A percentile compares a stretch with the other conserved stretches of the same genome.
Conservation (phyloP, 2,113 vertebrate species). For the Leptobrachium leishanense region DNA sequence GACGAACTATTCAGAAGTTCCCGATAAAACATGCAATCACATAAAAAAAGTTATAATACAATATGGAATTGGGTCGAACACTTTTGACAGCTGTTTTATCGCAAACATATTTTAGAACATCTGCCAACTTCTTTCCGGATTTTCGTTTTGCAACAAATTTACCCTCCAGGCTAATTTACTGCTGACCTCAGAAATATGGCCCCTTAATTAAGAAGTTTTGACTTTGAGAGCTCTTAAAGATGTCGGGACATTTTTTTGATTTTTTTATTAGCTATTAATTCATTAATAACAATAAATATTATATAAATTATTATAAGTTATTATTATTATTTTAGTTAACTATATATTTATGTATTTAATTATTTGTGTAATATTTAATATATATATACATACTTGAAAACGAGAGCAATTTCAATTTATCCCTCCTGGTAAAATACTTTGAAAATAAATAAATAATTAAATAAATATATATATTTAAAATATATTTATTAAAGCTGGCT, state of each 20-base stretch:
- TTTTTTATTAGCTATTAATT: too few relatives aligned
- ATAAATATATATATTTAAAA: too few relatives aligned
- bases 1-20: not conserved
- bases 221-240: slow-evolving; percentile 26
- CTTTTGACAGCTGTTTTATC: slow-evolving; percentile 31
- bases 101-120: slow-evolving; percentile 40
- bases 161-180: slow-evolving; percentile 39
- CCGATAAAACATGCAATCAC: not conserved
- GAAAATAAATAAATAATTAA: too few relatives aligned
- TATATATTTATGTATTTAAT: too few relatives aligned
- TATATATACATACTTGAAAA: too few relatives aligned
- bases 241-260: not conserved
- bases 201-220: slow-evolving; percentile 42
- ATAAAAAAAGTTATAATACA: slow-evolving; percentile 13
- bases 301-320: too few relatives aligned
- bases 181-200: slow-evolving; percentile 45
- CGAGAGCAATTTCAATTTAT: too few relatives aligned
- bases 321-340: too few relatives aligned
- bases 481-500: too few relatives aligned
- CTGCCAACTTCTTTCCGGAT: slow-evolving; percentile 31
- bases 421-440: too few relatives aligned
- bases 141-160: slow-evolving; percentile 19
- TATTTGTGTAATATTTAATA: too few relatives aligned
- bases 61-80: slow-evolving; percentile 11
- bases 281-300: too few relatives aligned